These are phyloP conservation scores for Chaetophractus vellerosus DNA, from an alignment of 2,797 vertebrate genomes.

Conservation along the genomic window DNA sequence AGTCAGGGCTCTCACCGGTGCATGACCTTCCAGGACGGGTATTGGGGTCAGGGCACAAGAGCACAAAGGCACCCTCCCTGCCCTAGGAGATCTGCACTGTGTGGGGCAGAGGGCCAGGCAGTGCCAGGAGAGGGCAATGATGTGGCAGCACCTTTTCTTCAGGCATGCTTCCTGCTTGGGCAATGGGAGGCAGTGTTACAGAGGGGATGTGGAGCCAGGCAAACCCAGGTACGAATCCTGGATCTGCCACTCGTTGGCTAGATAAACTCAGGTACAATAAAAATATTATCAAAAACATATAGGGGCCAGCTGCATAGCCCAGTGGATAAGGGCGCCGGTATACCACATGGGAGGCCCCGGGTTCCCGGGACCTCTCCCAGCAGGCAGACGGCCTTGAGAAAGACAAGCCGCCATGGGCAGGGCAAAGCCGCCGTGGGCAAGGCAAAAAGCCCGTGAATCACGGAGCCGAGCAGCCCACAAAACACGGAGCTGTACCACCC, in stretches of 20 bases:
- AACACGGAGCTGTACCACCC: too few relatives aligned
- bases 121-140: neutral
- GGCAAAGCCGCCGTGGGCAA: too few relatives aligned
- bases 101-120: neutral
- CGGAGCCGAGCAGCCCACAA: too few relatives aligned
- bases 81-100: neutral
- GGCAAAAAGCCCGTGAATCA: too few relatives aligned
- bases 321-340: too few relatives aligned
- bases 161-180: neutral
- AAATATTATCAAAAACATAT: neutral
- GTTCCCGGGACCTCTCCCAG: too few relatives aligned
- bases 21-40: neutral
- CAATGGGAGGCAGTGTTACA: accelerated
- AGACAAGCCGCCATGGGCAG: too few relatives aligned
- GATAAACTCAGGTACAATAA: neutral
- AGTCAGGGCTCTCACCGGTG: neutral
- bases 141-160: neutral
- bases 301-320: too few relatives aligned
- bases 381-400: too few relatives aligned
- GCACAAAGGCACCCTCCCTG: neutral
- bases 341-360: too few relatives aligned
- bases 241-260: neutral
- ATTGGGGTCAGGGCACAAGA: neutral
- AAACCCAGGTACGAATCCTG: neutral
- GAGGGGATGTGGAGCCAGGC: neutral